Percentiles rank a stretch among this genome's conserved stretches.
These are phyloP conservation scores for Polypedilum pembai DNA, from an alignment of 1,140 invertebrate genomes.

Conservation along the genomic window DNA sequence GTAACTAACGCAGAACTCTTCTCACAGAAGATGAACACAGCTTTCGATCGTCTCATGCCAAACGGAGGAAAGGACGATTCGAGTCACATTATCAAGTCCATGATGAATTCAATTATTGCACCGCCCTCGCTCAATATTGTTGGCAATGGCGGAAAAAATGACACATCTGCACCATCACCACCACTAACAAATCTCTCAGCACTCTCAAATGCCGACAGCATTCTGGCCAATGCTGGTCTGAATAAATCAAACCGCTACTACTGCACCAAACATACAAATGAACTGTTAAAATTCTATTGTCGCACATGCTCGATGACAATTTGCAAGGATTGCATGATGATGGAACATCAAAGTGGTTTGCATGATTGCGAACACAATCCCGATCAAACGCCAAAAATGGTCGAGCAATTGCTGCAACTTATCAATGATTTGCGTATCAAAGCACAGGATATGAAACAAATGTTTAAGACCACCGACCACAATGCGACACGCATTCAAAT, in stretches of 20 bases:
- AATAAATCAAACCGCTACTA: slow-evolving; percentile 32
- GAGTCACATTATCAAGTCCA: slow-evolving; percentile 16
- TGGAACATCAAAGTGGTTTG: slow-evolving; percentile 75
- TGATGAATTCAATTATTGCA: slow-evolving; percentile 30
- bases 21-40: slow-evolving; percentile 36
- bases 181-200: slow-evolving; percentile 31
- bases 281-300: slow-evolving; percentile 85
- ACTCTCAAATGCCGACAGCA: slow-evolving; percentile 29
- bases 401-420: slow-evolving; percentile 71
- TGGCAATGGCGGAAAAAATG: background rate
- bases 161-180: background rate
- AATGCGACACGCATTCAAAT: slow-evolving; percentile 72
- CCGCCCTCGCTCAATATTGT: slow-evolving; percentile 29
- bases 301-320: slow-evolving; percentile 80
- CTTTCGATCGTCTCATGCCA: slow-evolving; percentile 23
- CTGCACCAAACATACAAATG: slow-evolving; percentile 77
- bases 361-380: slow-evolving; percentile 79
- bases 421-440: slow-evolving; percentile 77
- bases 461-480: slow-evolving; percentile 81
- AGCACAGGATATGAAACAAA: slow-evolving; percentile 72
- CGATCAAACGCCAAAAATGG: slow-evolving; percentile 71
- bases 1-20: slow-evolving; percentile 37
- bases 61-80: slow-evolving; percentile 29
- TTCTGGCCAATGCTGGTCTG: background rate
- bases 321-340: slow-evolving; percentile 86